Conservation (phyloP, 2,888 invertebrate species). For the Parthenolecanium corni region DNA sequence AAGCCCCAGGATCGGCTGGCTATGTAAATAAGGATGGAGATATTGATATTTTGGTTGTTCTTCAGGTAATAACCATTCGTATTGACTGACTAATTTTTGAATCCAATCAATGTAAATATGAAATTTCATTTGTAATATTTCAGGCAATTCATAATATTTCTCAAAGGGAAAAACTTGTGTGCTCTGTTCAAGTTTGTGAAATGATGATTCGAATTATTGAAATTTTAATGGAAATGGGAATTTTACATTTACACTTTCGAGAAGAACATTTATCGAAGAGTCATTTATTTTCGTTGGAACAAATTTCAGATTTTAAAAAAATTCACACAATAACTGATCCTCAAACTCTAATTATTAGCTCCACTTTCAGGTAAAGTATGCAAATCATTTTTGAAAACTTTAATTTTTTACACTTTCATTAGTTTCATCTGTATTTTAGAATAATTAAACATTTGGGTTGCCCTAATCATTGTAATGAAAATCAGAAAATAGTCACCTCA, state of each 20-base stretch:
- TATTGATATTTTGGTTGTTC: conserved; percentile 77
- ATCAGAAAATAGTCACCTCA: conserved; percentile 51
- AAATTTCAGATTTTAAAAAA: conserved; percentile 4
- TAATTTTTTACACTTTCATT: not conserved
- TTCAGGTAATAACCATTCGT: conserved; percentile 48
- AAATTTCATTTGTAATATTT: not conserved
- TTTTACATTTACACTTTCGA: conserved; percentile 48
- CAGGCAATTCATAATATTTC: conserved; percentile 79
- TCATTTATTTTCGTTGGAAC: conserved; percentile 15
- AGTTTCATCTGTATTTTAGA: conserved; percentile 41
- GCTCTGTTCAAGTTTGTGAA: conserved; percentile 81
- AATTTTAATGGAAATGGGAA: conserved; percentile 78
- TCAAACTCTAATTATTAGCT: conserved; percentile 27
- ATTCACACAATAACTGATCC: conserved; percentile 2
- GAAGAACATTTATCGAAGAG: conserved; percentile 24
- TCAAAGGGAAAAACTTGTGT: conserved; percentile 68
- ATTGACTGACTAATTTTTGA: not conserved
- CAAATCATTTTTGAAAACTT: not conserved
- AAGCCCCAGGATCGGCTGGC: conserved; percentile 75
- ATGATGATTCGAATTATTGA: conserved; percentile 86
- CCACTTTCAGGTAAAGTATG: conserved; percentile 22
- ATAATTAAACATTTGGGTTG: conserved; percentile 85
- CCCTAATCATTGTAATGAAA: conserved; percentile 81
- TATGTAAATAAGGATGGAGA: conserved; percentile 94
- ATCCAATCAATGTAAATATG: not conserved